These are phyloP conservation scores for Euzetes globulus DNA, from an alignment of 2,888 invertebrate species.

Conservation along the genomic window DNA sequence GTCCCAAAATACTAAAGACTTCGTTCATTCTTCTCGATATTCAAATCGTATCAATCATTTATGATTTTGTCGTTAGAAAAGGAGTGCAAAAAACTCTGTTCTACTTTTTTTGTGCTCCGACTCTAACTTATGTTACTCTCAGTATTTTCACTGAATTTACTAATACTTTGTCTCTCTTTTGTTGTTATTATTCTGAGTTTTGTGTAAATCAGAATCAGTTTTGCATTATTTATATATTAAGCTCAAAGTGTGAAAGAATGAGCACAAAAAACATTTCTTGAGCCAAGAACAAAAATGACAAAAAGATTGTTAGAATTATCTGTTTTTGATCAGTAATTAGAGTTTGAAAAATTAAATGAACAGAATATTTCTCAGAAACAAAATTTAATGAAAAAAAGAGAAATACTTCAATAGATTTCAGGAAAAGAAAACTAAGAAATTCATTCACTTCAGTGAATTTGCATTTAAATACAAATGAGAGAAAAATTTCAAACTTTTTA, in stretches of 20 bases:
- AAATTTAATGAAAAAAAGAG: neutral
- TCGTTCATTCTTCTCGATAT: neutral
- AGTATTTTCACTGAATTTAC: neutral
- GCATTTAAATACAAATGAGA: neutral
- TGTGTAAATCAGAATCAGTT: conserved; percentile 9
- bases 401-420: neutral
- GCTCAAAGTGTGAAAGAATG: neutral
- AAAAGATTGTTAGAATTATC: neutral
- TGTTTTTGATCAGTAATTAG: conserved; percentile 7
- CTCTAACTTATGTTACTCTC: neutral
- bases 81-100: neutral
- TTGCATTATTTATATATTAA: conserved; percentile 4
- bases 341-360: neutral
- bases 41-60: conserved; percentile 13
- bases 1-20: neutral
- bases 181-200: neutral
- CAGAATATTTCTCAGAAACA: neutral
- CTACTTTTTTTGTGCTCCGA: neutral
- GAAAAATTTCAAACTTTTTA: neutral
- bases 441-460: neutral
- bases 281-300: neutral
- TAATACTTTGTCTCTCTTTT: neutral
- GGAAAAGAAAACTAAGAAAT: neutral
- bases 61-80: neutral
- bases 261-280: neutral